Evolutionary conservation across 2,888 invertebrate species (phyloP), one percentile per base, ranked within the genome.

Genomic region (Apodemia mormo): DNA sequence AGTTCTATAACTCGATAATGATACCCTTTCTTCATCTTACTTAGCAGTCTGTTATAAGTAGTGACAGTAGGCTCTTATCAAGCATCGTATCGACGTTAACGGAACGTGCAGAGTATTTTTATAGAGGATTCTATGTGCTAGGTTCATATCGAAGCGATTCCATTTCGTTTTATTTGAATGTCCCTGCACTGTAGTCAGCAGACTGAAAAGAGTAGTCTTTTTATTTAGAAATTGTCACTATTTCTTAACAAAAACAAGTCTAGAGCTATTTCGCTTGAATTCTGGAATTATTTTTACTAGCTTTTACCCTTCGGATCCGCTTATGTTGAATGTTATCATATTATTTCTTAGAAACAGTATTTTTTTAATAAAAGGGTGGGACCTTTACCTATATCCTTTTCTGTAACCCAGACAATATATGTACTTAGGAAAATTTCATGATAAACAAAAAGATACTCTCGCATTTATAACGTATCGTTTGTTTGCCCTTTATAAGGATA

Each of bases 121-220:
- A 61, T 33, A 61, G 61, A 61, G 61, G 30, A 33, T 61, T 61
- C 61, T 30, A 30, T 61, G 61, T 61, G 6, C 61, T 61, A 14
- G 30, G 30, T 30, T 61, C 30, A 61, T 30, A 61, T 61, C 61
- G 33, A 30, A 30, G 61, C 33, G 6, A 33, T 30, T 12, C 12
- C 33, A 61, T 61, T 61, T 58, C 33, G 61, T 61, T 61, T 61
- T 61, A 61, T 61, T 61, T 61, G 10, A 61, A 33, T 61, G 33
- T 61, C 61, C 49, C 33, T 30, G 61, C 30, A 1, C 61, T 33
- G 61, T 61, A 61, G 33, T 61, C 33, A 33, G 61, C 12, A 33
- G 61, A 61, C 61, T 61, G 61, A 61, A 61, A 61, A 33, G 33
- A 14, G 33, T 14, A 30, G 61, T 61, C 61, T 29, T 61, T 61